These are phyloP conservation scores for Nipponacmea schrenckii DNA, from an alignment of 2,888 invertebrate genomes.

Conservation along the genomic window DNA sequence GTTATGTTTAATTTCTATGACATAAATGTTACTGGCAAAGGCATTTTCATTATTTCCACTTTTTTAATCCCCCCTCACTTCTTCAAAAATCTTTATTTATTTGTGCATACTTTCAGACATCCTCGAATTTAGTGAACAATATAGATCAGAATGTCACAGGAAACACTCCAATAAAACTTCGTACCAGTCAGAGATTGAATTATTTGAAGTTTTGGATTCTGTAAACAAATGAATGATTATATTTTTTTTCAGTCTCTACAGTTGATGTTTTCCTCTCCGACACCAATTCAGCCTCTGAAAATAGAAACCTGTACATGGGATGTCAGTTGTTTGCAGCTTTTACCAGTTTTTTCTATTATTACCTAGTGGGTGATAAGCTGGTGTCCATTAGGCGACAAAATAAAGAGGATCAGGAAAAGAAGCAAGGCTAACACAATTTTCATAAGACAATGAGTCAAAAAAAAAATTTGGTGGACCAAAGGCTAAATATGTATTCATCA, in stretches of 20 bases:
- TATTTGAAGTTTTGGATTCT: too few relatives aligned
- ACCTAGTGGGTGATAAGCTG: slow-evolving; percentile 25
- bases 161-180: too few relatives aligned
- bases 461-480: too few relatives aligned
- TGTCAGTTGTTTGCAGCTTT: slow-evolving; percentile 26
- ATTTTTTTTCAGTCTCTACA: neutral
- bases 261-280: neutral
- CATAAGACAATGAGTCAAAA: too few relatives aligned
- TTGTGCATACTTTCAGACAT: neutral
- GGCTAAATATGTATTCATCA: too few relatives aligned
- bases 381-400: slow-evolving; percentile 21
- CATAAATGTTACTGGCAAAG: too few relatives aligned
- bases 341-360: slow-evolving; percentile 34
- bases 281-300: neutral
- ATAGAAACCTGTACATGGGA: slow-evolving; percentile 20
- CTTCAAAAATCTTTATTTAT: too few relatives aligned
- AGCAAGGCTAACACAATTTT: neutral
- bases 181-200: too few relatives aligned
- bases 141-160: too few relatives aligned
- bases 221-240: neutral
- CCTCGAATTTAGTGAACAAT: neutral
- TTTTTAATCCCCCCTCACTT: too few relatives aligned
- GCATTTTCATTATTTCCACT: too few relatives aligned
- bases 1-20: too few relatives aligned
- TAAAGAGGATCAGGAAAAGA: slow-evolving; percentile 23